Percentiles rank a stretch among this genome's conserved stretches.
phyloP scores from a whole-genome alignment of 2,797 vertebrate species.

The Sciurus carolinensis region DNA sequence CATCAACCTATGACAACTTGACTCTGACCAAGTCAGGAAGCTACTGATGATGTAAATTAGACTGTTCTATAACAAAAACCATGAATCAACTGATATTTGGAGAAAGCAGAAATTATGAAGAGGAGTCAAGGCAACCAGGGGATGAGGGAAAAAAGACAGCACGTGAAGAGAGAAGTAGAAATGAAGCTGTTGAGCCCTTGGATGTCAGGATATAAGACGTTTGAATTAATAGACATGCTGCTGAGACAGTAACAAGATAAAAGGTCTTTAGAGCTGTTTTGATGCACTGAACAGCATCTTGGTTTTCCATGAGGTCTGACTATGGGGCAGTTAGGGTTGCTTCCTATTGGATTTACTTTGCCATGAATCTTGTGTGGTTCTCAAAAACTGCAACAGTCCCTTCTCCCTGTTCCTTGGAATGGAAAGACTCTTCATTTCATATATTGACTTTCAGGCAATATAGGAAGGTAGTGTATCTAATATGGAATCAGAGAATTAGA shows the following conservation, averaged over 20 bases:
- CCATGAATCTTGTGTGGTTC: not conserved
- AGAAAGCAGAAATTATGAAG: not conserved
- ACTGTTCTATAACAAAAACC: not conserved
- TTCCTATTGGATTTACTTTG: not conserved
- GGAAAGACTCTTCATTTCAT: not conserved
- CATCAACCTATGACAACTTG: not conserved
- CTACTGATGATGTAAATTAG: not conserved
- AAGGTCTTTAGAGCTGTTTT: not conserved
- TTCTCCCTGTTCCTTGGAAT: not conserved
- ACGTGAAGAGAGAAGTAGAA: not conserved
- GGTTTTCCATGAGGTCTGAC: not conserved
- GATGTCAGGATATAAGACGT: not conserved
- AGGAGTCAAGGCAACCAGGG: not conserved
- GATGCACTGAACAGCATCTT: not conserved
- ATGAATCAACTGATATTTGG: not conserved
- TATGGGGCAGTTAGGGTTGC: too few species aligned
- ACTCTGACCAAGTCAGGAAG: constrained; percentile 8
- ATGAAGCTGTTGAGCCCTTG: not conserved
- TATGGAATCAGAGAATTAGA: not conserved
- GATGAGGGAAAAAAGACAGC: not conserved
- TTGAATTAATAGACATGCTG: not conserved
- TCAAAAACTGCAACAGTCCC: not conserved
- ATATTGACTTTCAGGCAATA: not conserved
- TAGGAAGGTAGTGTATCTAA: not conserved
- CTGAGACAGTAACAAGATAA: not conserved